phyloP scores from a whole-genome alignment of 1,140 invertebrate species.

The Scylla paramamosain region DNA sequence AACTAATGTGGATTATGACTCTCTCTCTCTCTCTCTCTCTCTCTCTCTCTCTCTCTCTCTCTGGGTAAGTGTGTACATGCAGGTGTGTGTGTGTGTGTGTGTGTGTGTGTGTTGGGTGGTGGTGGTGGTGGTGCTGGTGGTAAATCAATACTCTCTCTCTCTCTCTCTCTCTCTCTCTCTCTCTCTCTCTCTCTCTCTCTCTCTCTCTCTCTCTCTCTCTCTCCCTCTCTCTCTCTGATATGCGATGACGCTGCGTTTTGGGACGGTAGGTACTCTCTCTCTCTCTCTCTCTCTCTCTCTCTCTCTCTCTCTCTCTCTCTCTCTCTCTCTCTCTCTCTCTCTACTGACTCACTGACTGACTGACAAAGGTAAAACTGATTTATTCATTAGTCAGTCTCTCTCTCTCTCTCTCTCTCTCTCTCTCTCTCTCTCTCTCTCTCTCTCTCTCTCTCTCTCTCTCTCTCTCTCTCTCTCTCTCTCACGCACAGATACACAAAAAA shows the following conservation, averaged over 20 bases:
- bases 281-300: neutral
- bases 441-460: slow-evolving; percentile 27
- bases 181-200: neutral
- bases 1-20: neutral
- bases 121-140: neutral
- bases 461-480: slow-evolving; percentile 33
- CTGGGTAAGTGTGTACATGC: slow-evolving; percentile 39
- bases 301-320: too few species aligned
- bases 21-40: slow-evolving; percentile 49
- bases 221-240: neutral
- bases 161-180: neutral
- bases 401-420: neutral
- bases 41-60: slow-evolving; percentile 50
- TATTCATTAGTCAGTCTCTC: too few species aligned
- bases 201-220: neutral
- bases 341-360: too few species aligned
- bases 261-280: neutral
- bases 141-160: slow-evolving; percentile 13
- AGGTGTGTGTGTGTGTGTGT: slow-evolving; percentile 43
- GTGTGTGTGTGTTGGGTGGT: slow-evolving; percentile 24
- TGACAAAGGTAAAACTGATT: too few species aligned
- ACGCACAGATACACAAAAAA: slow-evolving; percentile 30
- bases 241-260: neutral
- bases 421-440: neutral
- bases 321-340: too few species aligned